phyloP scores from a whole-genome alignment of 2,888 invertebrate genomes.

The Andrena minutula region DNA sequence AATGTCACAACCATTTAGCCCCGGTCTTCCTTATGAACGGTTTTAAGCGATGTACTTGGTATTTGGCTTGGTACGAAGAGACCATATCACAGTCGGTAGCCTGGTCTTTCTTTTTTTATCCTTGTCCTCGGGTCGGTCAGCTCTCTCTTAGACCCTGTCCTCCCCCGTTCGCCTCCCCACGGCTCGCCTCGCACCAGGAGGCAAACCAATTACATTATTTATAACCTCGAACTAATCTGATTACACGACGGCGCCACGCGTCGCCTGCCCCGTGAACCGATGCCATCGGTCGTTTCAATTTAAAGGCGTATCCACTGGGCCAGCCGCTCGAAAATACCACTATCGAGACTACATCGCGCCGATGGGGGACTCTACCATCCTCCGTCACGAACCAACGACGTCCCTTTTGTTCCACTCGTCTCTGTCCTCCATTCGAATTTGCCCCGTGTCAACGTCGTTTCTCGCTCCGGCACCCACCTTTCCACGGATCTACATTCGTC shows the following conservation, averaged over 20 bases:
- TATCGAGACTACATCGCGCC: constrained; percentile 12
- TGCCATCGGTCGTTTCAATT: constrained; percentile 71
- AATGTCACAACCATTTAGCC: too few relatives aligned
- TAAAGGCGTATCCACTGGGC: constrained; percentile 46
- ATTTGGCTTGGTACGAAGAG: background rate
- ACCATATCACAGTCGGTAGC: constrained; percentile 27
- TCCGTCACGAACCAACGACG: background rate
- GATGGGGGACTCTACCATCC: background rate
- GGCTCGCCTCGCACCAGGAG: constrained; percentile 60
- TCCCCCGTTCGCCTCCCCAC: constrained; percentile 29
- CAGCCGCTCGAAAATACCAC: constrained; percentile 42
- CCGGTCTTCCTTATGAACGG: too few relatives aligned
- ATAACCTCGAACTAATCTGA: constrained; percentile 75
- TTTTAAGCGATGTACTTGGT: constrained; percentile 7
- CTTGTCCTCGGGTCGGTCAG: constrained; percentile 41
- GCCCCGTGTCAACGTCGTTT: background rate
- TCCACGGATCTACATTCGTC: background rate
- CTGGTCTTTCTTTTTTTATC: constrained; percentile 56
- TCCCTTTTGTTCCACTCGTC: background rate
- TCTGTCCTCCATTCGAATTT: background rate
- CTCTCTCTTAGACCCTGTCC: constrained; percentile 28
- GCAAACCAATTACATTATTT: constrained; percentile 77
- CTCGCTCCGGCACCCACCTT: constrained; percentile 2
- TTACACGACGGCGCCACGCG: constrained; percentile 70
- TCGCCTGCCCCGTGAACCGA: constrained; percentile 64